Base-by-base conservation (phyloP, 2,888 invertebrate genomes). In the Eilema caniola region DNA sequence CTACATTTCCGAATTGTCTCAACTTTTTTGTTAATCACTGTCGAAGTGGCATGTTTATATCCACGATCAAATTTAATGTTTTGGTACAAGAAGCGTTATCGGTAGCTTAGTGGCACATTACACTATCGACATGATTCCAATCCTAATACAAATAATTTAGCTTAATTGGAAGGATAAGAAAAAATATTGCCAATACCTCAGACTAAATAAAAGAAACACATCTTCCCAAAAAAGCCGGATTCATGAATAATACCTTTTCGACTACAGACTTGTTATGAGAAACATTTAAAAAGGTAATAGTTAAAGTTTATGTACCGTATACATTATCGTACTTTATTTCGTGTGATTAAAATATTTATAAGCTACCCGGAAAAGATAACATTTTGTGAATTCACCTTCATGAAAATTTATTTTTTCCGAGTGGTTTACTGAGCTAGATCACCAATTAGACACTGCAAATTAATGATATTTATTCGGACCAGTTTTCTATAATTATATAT, bases 341-440 rank as follows among this genome's bases (percentile, higher is more conserved):
- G n/a, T 53, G n/a, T 53, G 53, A 53, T 53, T 53, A 53, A 53
- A 53, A 53, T 53, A 47, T 47, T 47, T 47, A 53, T 53, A 53
- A 53, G 8, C 24, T 56, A 62, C 24, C 24, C 62, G 20, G 53
- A 53, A 53, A 53, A 53, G 53, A 53, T 53, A 53, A 53, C n/a
- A 53, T n/a, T 53, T 53, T 53, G n/a, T 53, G 53, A 53, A 59
- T 59, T 59, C 59, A 59, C 59, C 25, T 59, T 53, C 53, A 53
- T n/a, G 53, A 53, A 53, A 53, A n/a, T 5, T n/a, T 10, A 53
- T 53, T 53, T 53, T 53, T 53, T 53, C 53, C 20, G 53, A 53
- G 10, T 53, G n/a, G 53, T 53, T 53, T 53, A 53, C 53, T 53
- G 53, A n/a, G 53, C n/a, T n/a, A 53, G 20, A 53, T 53, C 53